phyloP scores from a whole-genome alignment of 2,113 vertebrate genomes.

The Strigops habroptila region DNA sequence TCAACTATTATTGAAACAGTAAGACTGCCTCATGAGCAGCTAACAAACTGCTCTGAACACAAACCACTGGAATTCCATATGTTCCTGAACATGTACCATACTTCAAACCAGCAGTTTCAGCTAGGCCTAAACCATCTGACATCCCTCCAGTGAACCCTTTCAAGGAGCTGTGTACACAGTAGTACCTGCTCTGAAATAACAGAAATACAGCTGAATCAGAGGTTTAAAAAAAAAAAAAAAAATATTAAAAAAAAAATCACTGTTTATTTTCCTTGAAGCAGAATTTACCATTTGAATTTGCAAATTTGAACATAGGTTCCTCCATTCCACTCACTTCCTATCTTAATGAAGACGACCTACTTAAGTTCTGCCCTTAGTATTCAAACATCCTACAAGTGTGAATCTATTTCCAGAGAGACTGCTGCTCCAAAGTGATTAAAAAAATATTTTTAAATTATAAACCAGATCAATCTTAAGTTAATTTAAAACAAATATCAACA shows the following conservation, averaged over 20 bases:
- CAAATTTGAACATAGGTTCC: background rate
- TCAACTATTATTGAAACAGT: background rate
- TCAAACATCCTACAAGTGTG: background rate
- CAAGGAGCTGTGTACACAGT: background rate
- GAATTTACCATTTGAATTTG: background rate
- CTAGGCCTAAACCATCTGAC: background rate
- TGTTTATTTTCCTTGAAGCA: background rate
- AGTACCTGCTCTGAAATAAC: background rate
- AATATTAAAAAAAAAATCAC: background rate
- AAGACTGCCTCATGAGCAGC: background rate
- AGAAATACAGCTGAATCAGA: background rate
- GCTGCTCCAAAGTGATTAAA: background rate
- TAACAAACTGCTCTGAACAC: constrained; percentile 4
- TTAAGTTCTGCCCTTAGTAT: background rate
- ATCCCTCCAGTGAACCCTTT: background rate
- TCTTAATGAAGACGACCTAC: background rate
- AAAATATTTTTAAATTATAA: background rate
- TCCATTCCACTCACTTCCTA: background rate
- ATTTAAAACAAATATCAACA: background rate
- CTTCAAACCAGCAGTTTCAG: background rate
- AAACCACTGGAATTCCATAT: background rate
- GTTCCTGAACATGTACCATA: background rate
- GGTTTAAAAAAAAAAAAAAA: background rate
- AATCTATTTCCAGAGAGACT: background rate
- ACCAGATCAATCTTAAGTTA: background rate